Base-by-base conservation (phyloP, 1,140 invertebrate species). In the Colletes gigas region DNA sequence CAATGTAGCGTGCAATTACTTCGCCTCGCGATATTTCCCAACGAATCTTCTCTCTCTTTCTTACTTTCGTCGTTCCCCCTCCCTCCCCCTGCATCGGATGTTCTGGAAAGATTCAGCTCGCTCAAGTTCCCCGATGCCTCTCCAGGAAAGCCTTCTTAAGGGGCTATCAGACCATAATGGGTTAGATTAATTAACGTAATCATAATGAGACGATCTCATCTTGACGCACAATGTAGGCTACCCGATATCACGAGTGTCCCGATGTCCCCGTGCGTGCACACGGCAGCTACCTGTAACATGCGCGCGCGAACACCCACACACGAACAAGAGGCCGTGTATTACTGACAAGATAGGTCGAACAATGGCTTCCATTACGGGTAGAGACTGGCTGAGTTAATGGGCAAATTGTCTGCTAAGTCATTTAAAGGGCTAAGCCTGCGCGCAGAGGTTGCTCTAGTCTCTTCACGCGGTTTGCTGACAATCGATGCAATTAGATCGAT, bases 131-230 rank as follows among this genome's bases (percentile, higher is more conserved):
- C 4, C 60, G 60, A 12, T 9, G 12, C 30, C n/a, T 50, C n/a
- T 14, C 71, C 19, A 74, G 9, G 19, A 50, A 67, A 74, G 60
- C n/a, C 69, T 85, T 84, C 84, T 83, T 85, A 85, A 84, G 66
- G 78, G 50, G 59, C 73, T 81, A 81, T 83, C 77, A 73, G 73
- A 39, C 70, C 71, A 52, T 80, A 89, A 90, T 86, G 90, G 89
- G 90, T 89, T 90, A 89, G 88, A 90, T 92, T 92, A 90, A 92
- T 92, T 91, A 90, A 92, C 88, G 86, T 92, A 92, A 91, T 92
- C 88, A 89, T 92, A 92, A 90, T 93, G 78, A 88, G 85, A 87
- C 82, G 84, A 93, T 92, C 89, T 92, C 89, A 91, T 92, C 89
- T 91, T 88, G 86, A 89, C 84, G 87, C 87, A 90, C 89, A 92